phyloP scores from a whole-genome alignment of 2,888 invertebrate species.

The Mythimna impura region DNA sequence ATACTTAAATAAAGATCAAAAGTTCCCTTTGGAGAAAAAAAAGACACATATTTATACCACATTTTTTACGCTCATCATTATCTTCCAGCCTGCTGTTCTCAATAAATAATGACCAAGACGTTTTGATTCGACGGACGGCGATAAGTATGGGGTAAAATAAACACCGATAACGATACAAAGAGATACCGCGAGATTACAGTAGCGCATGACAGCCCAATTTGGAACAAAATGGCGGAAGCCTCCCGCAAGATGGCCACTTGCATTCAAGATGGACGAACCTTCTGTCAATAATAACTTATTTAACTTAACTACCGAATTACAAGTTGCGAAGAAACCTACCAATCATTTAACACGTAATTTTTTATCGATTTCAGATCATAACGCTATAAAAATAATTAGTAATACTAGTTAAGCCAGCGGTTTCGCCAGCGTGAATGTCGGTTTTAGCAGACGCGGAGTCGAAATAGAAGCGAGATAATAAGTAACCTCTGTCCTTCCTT shows the following conservation, averaged over 20 bases:
- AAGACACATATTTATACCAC: no score
- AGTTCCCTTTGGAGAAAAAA: no score
- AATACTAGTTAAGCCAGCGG: slow-evolving; percentile 12
- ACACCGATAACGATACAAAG: slow-evolving; percentile 9
- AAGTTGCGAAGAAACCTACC: slow-evolving; percentile 1
- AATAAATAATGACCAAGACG: slow-evolving; percentile 17
- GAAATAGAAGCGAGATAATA: no score
- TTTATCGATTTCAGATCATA: background rate
- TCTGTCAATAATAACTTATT: slow-evolving; percentile 55
- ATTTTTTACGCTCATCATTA: background rate
- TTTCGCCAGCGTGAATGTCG: no score
- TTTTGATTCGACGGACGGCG: background rate
- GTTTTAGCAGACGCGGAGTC: no score
- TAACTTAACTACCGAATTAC: slow-evolving; percentile 40
- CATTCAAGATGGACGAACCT: background rate
- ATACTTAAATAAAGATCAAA: no score
- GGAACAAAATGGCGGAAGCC: slow-evolving; percentile 16
- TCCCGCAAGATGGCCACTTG: slow-evolving; percentile 14
- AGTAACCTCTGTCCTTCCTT: no score
- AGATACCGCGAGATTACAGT: slow-evolving; percentile 50
- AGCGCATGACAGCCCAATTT: slow-evolving; percentile 54
- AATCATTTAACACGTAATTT: slow-evolving; percentile 24
- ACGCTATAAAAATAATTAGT: slow-evolving; percentile 15
- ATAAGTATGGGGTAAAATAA: slow-evolving; percentile 34
- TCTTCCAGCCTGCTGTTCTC: background rate